Conservation (phyloP, 2,797 vertebrate genomes). For the Enteromius radiatus region DNA sequence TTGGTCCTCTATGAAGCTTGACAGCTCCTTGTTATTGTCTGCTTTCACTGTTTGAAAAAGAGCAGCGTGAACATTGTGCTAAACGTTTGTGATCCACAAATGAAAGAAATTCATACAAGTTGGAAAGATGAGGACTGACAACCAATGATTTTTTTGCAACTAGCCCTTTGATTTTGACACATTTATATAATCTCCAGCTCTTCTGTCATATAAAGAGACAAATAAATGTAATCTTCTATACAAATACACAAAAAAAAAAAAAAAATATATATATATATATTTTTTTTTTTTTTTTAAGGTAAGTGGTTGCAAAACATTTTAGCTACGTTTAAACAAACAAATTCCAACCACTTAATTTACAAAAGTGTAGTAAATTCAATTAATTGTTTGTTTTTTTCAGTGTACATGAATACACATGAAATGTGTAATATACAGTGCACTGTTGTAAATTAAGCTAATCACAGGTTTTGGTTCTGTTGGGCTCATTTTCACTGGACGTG, state of each 20-base stretch:
- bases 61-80: slow-evolving; percentile 16
- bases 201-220: slow-evolving; percentile 29
- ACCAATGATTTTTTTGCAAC: background rate
- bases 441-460: slow-evolving; percentile 28
- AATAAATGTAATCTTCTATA: slow-evolving; percentile 22
- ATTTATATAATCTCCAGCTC: slow-evolving; percentile 59
- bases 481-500: background rate
- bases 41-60: slow-evolving; percentile 4
- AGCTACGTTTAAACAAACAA: no score
- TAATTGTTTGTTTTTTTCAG: no score
- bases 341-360: no score
- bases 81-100: background rate
- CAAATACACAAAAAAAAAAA: background rate
- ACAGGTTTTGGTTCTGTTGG: slow-evolving; percentile 22
- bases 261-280: no score
- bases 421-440: background rate
- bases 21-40: background rate
- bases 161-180: background rate
- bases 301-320: no score
- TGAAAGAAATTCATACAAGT: background rate
- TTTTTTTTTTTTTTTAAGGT: no score
- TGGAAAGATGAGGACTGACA: background rate
- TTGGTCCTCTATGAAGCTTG: background rate
- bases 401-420: slow-evolving; percentile 33
- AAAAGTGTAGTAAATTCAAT: no score